These are phyloP conservation scores for Zaprionus africanus DNA, from an alignment of 1,140 invertebrate genomes.

Conservation along the genomic window DNA sequence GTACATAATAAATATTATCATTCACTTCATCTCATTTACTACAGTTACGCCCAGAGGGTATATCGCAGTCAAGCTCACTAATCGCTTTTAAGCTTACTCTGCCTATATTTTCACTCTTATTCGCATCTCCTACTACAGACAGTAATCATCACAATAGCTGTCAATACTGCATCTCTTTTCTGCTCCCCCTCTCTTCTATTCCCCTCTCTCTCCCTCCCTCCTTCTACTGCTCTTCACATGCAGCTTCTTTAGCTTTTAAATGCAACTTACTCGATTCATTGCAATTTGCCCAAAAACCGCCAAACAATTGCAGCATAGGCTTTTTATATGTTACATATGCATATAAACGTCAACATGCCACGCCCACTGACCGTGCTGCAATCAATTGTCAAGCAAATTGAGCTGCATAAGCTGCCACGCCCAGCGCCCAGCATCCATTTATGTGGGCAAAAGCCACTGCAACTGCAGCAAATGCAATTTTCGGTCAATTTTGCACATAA, in stretches of 20 bases:
- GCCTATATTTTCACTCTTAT: neutral
- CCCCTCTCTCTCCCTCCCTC: neutral
- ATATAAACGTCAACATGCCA: neutral
- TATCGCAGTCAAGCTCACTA: neutral
- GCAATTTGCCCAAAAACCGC: conserved; percentile 56
- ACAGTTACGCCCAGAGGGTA: neutral
- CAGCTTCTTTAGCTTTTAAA: conserved; percentile 1
- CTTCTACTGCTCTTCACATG: neutral
- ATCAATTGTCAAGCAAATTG: conserved; percentile 67
- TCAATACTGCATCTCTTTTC: neutral
- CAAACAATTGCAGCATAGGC: conserved; percentile 71
- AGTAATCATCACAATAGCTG: neutral
- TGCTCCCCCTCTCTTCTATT: neutral
- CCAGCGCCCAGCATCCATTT: conserved; percentile 13
- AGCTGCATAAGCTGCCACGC: conserved; percentile 30
- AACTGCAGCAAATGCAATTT: conserved; percentile 77
- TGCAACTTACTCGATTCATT: conserved; percentile 14
- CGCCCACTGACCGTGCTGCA: conserved; percentile 19
- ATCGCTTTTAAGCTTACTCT: neutral
- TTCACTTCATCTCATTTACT: too few species aligned
- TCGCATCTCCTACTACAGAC: neutral
- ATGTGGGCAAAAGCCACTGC: conserved; percentile 40
- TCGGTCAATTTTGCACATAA: conserved; percentile 73
- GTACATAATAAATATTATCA: too few species aligned
- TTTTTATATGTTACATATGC: neutral